phyloP scores from a whole-genome alignment of 2,113 vertebrate species.

The Condylura cristata region DNA sequence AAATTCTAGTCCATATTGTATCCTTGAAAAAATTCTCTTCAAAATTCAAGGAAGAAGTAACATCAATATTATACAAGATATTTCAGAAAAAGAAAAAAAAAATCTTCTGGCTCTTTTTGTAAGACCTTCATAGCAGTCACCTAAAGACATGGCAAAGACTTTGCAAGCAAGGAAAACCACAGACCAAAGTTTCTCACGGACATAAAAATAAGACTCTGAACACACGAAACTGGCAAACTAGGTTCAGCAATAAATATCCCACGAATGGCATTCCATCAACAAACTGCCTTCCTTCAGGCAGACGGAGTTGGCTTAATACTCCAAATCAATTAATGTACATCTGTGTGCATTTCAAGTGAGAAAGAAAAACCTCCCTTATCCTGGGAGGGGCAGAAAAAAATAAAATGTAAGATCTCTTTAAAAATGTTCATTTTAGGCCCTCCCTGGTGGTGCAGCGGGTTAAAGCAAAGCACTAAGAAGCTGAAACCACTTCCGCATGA shows the following conservation, averaged over 20 bases:
- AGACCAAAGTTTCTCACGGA: neutral
- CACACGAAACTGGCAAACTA: neutral
- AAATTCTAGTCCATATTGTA: neutral
- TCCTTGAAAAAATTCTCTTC: neutral
- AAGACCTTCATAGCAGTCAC: neutral
- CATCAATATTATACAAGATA: neutral
- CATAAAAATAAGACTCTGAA: neutral
- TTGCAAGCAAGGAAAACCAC: neutral
- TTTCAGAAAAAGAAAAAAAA: neutral
- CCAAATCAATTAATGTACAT: neutral
- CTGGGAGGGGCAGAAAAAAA: neutral
- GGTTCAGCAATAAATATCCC: neutral
- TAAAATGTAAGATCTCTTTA: neutral
- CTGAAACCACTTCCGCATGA: no score
- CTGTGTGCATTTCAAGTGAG: neutral
- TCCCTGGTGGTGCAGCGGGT: no score
- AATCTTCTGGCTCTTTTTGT: neutral
- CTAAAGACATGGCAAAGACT: neutral
- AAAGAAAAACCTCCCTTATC: neutral
- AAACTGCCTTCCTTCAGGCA: neutral
- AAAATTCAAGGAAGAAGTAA: neutral
- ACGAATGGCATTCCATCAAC: neutral
- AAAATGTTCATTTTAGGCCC: neutral
- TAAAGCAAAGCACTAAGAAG: no score
- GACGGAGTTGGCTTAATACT: neutral